Evolutionary conservation across 2,888 invertebrate genomes (phyloP).

Genomic region (Merodon equestris): DNA sequence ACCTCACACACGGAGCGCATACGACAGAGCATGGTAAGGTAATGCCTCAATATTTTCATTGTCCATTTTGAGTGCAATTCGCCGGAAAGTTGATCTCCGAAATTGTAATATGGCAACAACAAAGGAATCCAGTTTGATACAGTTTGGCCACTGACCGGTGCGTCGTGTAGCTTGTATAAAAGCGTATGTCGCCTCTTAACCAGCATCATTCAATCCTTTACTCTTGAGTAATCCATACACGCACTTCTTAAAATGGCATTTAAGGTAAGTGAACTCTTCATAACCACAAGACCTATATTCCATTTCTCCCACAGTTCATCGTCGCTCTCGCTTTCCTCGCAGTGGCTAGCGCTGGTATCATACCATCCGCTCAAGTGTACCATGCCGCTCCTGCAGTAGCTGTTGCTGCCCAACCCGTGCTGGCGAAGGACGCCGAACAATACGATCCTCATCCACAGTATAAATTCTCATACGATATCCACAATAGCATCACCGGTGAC

Average conservation of each 20-base stretch:
- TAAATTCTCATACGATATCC: slow-evolving; percentile 77
- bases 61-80: slow-evolving; percentile 37
- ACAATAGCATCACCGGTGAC: slow-evolving; percentile 78
- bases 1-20: slow-evolving; percentile 23
- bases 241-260: slow-evolving; percentile 71
- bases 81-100: slow-evolving; percentile 23
- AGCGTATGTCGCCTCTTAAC: slow-evolving; percentile 17
- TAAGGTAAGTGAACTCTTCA: slow-evolving; percentile 70
- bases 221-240: slow-evolving; percentile 39
- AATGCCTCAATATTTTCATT: slow-evolving; percentile 30
- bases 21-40: too few species aligned
- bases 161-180: slow-evolving; percentile 35
- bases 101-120: slow-evolving; percentile 31
- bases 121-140: slow-evolving; percentile 58
- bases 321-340: slow-evolving; percentile 72
- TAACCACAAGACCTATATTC: background rate
- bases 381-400: slow-evolving; percentile 57
- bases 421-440: slow-evolving; percentile 67
- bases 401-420: slow-evolving; percentile 63
- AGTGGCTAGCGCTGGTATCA: slow-evolving; percentile 71
- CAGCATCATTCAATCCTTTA: slow-evolving; percentile 42
- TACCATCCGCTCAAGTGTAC: slow-evolving; percentile 52
- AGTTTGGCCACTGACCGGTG: slow-evolving; percentile 18
- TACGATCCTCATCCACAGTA: slow-evolving; percentile 75
- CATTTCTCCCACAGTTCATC: slow-evolving; percentile 68